phyloP scores from a whole-genome alignment of 2,797 vertebrate species.

The Setipinna tenuifilis region DNA sequence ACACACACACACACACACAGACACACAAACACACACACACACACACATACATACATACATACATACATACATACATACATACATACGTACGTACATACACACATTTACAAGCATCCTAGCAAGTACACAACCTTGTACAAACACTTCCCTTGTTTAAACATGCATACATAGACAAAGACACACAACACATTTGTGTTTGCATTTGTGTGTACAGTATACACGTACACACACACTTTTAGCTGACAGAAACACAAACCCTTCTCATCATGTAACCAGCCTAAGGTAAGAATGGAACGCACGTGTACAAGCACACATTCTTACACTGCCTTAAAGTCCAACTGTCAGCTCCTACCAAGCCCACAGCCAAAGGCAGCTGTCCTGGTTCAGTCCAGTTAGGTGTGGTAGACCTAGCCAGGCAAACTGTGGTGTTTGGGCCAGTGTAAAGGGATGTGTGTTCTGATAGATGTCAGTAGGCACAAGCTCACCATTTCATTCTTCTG shows the following conservation, averaged over 20 bases:
- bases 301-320: slow-evolving; percentile 13
- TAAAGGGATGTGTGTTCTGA: background rate
- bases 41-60: background rate
- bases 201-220: background rate
- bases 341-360: background rate
- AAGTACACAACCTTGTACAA: no score
- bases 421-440: background rate
- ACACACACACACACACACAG: background rate
- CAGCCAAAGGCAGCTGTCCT: background rate
- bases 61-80: no score
- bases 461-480: background rate
- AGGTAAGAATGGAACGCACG: background rate
- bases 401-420: no score
- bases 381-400: no score
- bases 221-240: background rate
- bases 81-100: no score
- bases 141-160: no score
- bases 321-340: background rate
- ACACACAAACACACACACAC: background rate
- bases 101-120: no score
- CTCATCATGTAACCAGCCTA: background rate
- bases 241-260: background rate
- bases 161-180: no score
- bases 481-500: background rate
- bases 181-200: background rate